Evolutionary conservation across 2,797 vertebrate genomes (phyloP).

Genomic region (Hybognathus amarus): DNA sequence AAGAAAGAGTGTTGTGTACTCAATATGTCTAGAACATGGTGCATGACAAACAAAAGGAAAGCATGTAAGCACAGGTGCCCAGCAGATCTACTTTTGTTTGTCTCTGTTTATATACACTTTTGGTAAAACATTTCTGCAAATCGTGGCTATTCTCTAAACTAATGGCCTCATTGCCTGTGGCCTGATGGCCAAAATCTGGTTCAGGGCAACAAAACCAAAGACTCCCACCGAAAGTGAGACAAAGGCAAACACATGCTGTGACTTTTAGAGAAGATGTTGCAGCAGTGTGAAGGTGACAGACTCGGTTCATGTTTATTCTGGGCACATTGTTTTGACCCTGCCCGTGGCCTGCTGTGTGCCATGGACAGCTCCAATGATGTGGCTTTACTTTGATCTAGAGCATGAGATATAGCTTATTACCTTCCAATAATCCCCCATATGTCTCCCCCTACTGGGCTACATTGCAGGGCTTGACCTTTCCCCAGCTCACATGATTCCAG

Average conservation of each 20-base stretch:
- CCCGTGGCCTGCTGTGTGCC: slow-evolving; percentile 48
- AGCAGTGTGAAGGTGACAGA: slow-evolving; percentile 17
- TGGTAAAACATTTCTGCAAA: slow-evolving; percentile 3
- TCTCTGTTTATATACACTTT: slow-evolving; percentile 30
- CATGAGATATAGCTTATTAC: slow-evolving; percentile 47
- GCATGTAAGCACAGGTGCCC: slow-evolving; percentile 38
- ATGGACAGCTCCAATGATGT: slow-evolving; percentile 27
- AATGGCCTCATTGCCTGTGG: slow-evolving; percentile 16
- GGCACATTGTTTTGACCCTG: slow-evolving; percentile 27
- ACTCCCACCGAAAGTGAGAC: slow-evolving; percentile 27
- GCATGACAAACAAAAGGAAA: slow-evolving; percentile 22
- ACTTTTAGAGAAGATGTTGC: slow-evolving; percentile 43
- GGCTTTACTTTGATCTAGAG: slow-evolving; percentile 59
- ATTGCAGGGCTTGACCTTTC: slow-evolving; percentile 63
- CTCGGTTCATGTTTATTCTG: slow-evolving; percentile 47
- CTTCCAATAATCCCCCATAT: slow-evolving; percentile 48
- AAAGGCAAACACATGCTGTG: slow-evolving; percentile 45
- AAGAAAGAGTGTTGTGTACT: slow-evolving; percentile 18
- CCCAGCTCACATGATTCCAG: slow-evolving; percentile 63
- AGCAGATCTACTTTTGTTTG: slow-evolving; percentile 25
- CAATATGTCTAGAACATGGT: slow-evolving; percentile 12
- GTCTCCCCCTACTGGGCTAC: slow-evolving; percentile 53
- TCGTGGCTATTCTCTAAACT: slow-evolving; percentile 14
- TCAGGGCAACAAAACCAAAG: slow-evolving; percentile 14
- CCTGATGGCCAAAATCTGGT: slow-evolving; percentile 23